phyloP scores from a whole-genome alignment of 2,888 invertebrate species.

The Tryphoninae sp. region DNA sequence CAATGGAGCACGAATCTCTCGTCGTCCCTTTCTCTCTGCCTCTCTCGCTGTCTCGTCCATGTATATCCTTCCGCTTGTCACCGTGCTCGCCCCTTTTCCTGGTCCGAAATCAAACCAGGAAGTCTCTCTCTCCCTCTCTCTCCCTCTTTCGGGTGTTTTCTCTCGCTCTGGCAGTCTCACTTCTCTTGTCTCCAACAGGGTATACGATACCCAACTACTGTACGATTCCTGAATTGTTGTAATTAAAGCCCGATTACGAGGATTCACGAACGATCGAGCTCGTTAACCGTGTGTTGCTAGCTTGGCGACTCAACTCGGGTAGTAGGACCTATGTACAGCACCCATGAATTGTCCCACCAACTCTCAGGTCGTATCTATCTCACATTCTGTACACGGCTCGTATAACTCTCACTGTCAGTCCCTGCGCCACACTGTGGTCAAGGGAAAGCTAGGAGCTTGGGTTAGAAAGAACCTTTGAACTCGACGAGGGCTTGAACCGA shows the following conservation, averaged over 20 bases:
- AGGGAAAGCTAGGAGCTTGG: not conserved
- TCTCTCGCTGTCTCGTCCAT: slow-evolving; percentile 21
- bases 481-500: too few species aligned
- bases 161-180: slow-evolving; percentile 39
- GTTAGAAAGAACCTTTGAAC: too few species aligned
- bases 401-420: not conserved
- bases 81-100: slow-evolving; percentile 37
- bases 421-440: not conserved
- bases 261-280: slow-evolving; percentile 55
- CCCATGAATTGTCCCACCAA: not conserved
- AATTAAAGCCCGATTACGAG: slow-evolving; percentile 68
- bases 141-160: not conserved
- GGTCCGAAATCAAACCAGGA: slow-evolving; percentile 45
- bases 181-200: slow-evolving; percentile 57
- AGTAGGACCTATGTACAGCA: not conserved
- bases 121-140: slow-evolving; percentile 22
- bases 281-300: slow-evolving; percentile 44
- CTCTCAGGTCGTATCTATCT: slow-evolving; percentile 7
- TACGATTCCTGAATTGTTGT: slow-evolving; percentile 67
- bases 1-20: slow-evolving; percentile 38
- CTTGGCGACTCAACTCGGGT: slow-evolving; percentile 8
- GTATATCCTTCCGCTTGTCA: slow-evolving; percentile 39
- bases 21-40: slow-evolving; percentile 25
- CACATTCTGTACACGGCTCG: not conserved
- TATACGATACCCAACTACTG: slow-evolving; percentile 58